Evolutionary conservation across 1,140 invertebrate genomes (phyloP).

Genomic region (Leptinotarsa defecta): DNA sequence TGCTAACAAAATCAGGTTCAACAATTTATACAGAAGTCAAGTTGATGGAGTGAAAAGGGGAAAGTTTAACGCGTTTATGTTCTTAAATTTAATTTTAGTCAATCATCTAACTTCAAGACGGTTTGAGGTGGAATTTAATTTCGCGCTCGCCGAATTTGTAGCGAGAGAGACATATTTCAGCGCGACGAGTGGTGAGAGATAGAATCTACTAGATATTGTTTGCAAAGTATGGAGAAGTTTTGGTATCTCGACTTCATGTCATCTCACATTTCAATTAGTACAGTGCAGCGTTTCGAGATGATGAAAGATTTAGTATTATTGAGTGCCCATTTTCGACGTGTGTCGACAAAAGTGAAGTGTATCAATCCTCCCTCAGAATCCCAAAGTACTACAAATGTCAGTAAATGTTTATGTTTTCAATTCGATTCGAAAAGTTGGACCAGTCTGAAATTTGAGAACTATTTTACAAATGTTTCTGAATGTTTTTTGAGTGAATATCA

Average conservation of each 20-base stretch:
- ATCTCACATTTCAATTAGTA: not conserved
- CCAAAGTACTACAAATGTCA: no score
- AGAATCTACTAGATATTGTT: not conserved
- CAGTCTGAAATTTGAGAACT: no score
- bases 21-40: slow-evolving; percentile 47
- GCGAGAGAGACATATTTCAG: slow-evolving; percentile 7
- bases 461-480: no score
- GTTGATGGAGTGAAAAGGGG: slow-evolving; percentile 49
- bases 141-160: slow-evolving; percentile 35
- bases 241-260: not conserved
- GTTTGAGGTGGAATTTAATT: slow-evolving; percentile 52
- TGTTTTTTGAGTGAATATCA: no score
- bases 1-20: slow-evolving; percentile 47
- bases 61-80: slow-evolving; percentile 55
- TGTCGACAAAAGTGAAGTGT: no score
- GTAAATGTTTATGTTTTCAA: no score
- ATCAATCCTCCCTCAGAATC: no score
- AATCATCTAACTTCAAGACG: slow-evolving; percentile 51
- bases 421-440: no score
- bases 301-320: no score
- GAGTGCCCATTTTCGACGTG: no score
- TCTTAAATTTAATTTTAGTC: slow-evolving; percentile 57
- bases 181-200: slow-evolving; percentile 1
- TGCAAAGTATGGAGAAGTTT: slow-evolving; percentile 1
- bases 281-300: no score